Conservation (phyloP, 1,140 invertebrate species). For the Drosophila pandora region DNA sequence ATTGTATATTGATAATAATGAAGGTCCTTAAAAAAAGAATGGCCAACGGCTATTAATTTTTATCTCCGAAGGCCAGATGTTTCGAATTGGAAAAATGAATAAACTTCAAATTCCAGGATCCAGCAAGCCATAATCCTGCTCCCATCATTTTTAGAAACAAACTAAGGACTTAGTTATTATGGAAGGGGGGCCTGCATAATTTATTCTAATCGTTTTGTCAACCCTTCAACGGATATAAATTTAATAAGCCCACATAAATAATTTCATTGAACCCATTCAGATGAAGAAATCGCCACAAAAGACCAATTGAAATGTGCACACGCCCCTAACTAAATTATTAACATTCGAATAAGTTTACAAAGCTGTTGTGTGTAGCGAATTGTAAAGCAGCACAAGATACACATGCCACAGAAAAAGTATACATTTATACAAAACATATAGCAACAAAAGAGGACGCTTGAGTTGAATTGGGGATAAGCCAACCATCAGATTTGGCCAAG, state of each 20-base stretch:
- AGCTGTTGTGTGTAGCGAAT: constrained; percentile 36
- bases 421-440: neutral
- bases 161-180: neutral
- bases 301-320: constrained; percentile 37
- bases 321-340: constrained; percentile 61
- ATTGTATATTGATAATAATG: constrained; percentile 77
- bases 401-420: constrained; percentile 2
- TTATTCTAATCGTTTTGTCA: neutral
- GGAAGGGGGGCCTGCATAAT: neutral
- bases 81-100: constrained; percentile 31
- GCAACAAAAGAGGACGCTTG: constrained; percentile 29
- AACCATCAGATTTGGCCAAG: constrained; percentile 1
- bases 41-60: constrained; percentile 65
- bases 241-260: constrained; percentile 36
- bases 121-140: too few species aligned
- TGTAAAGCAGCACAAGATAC: constrained; percentile 11
- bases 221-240: constrained; percentile 13
- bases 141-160: too few species aligned
- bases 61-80: constrained; percentile 63
- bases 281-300: constrained; percentile 21
- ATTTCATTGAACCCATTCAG: neutral
- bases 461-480: constrained; percentile 40
- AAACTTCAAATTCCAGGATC: neutral
- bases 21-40: constrained; percentile 47
- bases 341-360: constrained; percentile 64